Evolutionary conservation across 2,113 vertebrate species (phyloP), one percentile per base, ranked within the genome.

Genomic region (Anser cygnoides): DNA sequence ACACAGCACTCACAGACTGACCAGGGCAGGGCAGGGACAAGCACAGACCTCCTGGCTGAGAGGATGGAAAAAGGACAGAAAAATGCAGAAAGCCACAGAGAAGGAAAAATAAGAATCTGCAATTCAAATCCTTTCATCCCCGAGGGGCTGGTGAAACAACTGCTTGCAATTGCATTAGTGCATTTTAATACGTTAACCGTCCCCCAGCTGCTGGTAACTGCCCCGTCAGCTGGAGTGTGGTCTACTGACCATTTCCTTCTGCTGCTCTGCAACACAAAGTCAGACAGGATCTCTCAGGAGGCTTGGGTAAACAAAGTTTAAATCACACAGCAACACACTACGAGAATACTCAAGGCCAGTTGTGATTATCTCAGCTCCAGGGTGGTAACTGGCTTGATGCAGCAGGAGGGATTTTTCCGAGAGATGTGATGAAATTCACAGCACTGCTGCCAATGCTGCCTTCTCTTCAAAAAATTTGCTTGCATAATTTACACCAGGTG

Each of bases 141-240:
- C 14, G 39, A 78, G 84, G 90, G 65, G 29, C 39, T 72, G 74
- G 70, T 68, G 83, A 88, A 94, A 96, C 91, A 96, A 95, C 73
- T 78, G 65, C 80, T 93, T 91, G 80, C 89, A 84, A 89, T 78
- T 95, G 77, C 84, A 91, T 92, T 92, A 94, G 94, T 93, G 89
- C 94, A 87, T 97, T 97, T 93, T 93, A 93, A 93, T 87, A 28
- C 8, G 29, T 91, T 93, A 94, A 95, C 2, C 6, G 72, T n/a
- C 52, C 84, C 80, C 73, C 89, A 91, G 89, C 80, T 92, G 87
- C 91, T 89, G 89, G 52, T 72, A 78, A 89, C 91, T 93, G 95
- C 77, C 73, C 77, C 0, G 0, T 91, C 87, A 87, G 87, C 89
- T 87, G 80, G 43, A 87, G 52, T 0, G 15, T 75, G 80, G 77